A percentile compares a stretch with the other conserved stretches of the same genome.
These are phyloP conservation scores for Philaethria dido DNA, from an alignment of 2,888 invertebrate species.

Conservation along the genomic window DNA sequence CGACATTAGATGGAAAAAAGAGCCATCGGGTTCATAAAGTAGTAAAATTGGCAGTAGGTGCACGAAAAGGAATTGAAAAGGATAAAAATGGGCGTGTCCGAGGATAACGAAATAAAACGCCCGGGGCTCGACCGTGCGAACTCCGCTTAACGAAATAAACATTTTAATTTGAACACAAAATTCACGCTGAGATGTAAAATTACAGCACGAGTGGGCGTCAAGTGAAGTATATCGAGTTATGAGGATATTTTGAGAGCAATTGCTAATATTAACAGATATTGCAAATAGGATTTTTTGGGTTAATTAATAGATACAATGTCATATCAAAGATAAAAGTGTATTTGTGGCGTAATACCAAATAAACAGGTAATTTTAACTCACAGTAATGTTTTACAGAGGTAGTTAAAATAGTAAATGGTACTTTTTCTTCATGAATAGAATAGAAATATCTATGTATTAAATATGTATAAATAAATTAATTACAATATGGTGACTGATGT, in stretches of 20 bases:
- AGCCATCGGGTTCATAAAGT: slow-evolving; percentile 32
- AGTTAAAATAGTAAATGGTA: too few species aligned
- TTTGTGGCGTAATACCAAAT: not conserved
- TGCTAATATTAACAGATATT: not conserved
- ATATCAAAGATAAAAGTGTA: not conserved
- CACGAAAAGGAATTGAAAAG: slow-evolving; percentile 54
- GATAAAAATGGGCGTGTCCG: slow-evolving; percentile 65
- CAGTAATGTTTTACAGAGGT: too few species aligned
- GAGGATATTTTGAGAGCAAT: slow-evolving; percentile 61
- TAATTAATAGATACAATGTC: not conserved
- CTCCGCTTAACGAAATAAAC: slow-evolving; percentile 81
- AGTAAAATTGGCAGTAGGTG: slow-evolving; percentile 61
- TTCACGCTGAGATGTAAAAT: slow-evolving; percentile 81
- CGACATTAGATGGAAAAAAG: slow-evolving; percentile 76
- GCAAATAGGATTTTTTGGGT: not conserved
- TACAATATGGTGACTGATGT: not conserved
- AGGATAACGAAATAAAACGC: slow-evolving; percentile 80
- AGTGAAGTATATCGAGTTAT: slow-evolving; percentile 74
- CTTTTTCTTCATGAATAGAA: too few species aligned
- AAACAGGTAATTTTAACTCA: too few species aligned
- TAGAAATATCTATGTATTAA: too few species aligned
- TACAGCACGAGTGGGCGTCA: slow-evolving; percentile 70
- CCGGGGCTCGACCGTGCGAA: slow-evolving; percentile 77
- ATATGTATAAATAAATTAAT: not conserved
- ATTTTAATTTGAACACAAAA: slow-evolving; percentile 83